Evolutionary conservation across 2,113 vertebrate genomes (phyloP).

Genomic region (Stegostoma tigrinum): DNA sequence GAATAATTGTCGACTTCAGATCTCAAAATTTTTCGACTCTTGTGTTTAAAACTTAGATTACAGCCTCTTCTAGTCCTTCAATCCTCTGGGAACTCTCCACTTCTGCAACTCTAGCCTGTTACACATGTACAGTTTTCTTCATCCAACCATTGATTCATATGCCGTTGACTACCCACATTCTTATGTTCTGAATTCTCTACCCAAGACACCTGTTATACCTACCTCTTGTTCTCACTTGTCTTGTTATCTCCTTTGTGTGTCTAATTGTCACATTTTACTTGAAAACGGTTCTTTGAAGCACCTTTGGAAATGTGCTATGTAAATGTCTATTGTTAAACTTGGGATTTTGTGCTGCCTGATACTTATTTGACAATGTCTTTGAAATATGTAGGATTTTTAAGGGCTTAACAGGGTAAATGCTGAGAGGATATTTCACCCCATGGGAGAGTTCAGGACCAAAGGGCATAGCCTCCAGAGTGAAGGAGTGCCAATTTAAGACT

Average conservation of each 20-base stretch:
- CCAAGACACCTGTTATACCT: neutral
- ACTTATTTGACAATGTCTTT: too few species aligned
- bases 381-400: too few species aligned
- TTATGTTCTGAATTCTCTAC: neutral
- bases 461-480: too few species aligned
- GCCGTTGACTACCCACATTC: neutral
- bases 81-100: neutral
- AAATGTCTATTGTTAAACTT: neutral
- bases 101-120: neutral
- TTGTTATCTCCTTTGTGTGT: neutral
- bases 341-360: too few species aligned
- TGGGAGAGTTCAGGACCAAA: too few species aligned
- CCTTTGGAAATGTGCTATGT: neutral
- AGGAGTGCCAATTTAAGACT: too few species aligned
- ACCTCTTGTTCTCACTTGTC: neutral
- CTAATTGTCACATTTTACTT: neutral
- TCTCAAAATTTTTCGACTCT: neutral
- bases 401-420: too few species aligned
- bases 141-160: neutral
- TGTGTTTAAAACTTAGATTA: neutral
- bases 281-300: neutral
- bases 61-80: neutral
- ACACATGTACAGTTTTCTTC: neutral
- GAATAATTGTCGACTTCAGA: neutral
- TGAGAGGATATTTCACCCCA: too few species aligned